Evolutionary conservation across 2,888 invertebrate species (phyloP).

Genomic region (Steinernema hermaphroditum): DNA sequence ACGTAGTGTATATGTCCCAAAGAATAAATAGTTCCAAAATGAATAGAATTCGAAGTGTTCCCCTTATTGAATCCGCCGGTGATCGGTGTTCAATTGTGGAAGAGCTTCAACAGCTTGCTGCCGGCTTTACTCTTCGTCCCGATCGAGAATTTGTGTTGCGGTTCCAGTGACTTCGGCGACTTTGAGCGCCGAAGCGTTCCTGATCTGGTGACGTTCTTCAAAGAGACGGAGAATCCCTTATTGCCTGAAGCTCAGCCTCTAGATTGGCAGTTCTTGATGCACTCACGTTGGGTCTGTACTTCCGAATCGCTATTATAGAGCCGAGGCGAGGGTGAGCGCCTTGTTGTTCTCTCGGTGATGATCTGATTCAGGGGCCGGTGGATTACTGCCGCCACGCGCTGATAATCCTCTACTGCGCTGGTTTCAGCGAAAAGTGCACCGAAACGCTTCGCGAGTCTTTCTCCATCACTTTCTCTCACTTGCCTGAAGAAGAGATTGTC

Average conservation of each 20-base stretch:
- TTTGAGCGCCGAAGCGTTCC: slow-evolving; percentile 40
- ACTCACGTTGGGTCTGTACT: slow-evolving; percentile 37
- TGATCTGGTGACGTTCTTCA: slow-evolving; percentile 34
- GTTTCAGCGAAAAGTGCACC: slow-evolving; percentile 54
- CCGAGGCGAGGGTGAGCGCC: slow-evolving; percentile 54
- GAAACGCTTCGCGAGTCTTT: slow-evolving; percentile 48
- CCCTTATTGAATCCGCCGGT: too few species aligned
- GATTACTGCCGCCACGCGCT: slow-evolving; percentile 49
- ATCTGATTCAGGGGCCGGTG: slow-evolving; percentile 38
- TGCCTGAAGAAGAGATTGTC: slow-evolving; percentile 43
- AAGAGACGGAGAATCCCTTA: slow-evolving; percentile 27
- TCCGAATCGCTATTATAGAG: slow-evolving; percentile 58
- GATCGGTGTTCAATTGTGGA: slow-evolving; percentile 43
- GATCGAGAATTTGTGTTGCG: slow-evolving; percentile 50
- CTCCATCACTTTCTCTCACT: slow-evolving; percentile 56
- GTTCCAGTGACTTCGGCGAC: slow-evolving; percentile 40
- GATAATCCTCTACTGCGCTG: slow-evolving; percentile 50
- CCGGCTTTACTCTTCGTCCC: slow-evolving; percentile 55
- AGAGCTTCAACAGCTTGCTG: slow-evolving; percentile 54
- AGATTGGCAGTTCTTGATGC: neutral
- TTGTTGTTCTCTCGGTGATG: slow-evolving; percentile 31
- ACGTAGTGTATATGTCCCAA: too few species aligned
- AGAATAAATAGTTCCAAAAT: too few species aligned
- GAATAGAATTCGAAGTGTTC: too few species aligned
- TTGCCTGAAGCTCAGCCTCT: neutral